Evolutionary conservation across 2,888 invertebrate genomes (phyloP).

Genomic region (Drosophila austrosaltans): DNA sequence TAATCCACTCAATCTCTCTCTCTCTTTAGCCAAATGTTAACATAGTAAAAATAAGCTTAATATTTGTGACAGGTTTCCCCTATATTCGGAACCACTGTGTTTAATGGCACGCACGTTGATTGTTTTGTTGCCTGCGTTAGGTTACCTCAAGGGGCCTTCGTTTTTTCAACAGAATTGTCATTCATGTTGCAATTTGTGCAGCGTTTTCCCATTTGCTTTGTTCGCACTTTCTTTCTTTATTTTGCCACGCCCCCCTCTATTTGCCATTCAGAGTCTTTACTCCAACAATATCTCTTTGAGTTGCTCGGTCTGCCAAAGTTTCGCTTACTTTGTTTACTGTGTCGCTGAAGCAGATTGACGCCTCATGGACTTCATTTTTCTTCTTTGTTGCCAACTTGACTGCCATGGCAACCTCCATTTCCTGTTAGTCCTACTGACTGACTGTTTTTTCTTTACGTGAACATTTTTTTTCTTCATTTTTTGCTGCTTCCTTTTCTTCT

Average conservation of each 20-base stretch:
- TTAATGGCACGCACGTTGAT: neutral
- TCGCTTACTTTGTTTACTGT: constrained; percentile 33
- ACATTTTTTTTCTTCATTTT: constrained; percentile 10
- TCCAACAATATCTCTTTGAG: constrained; percentile 21
- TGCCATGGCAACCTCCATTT: constrained; percentile 62
- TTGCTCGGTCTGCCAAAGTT: constrained; percentile 29
- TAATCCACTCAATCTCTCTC: too few relatives aligned
- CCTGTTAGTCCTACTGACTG: constrained; percentile 31
- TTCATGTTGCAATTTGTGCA: constrained; percentile 72
- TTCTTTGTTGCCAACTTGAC: constrained; percentile 39
- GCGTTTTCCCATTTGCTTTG: constrained; percentile 57
- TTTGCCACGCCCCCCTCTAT: constrained; percentile 18
- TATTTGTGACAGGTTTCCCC: neutral
- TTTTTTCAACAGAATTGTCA: constrained; percentile 54
- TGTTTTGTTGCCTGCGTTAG: constrained; percentile 16
- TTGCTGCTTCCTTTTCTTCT: constrained; percentile 34
- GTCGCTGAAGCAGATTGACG: constrained; percentile 19
- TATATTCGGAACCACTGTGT: neutral
- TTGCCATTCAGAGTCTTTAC: constrained; percentile 11
- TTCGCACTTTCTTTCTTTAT: constrained; percentile 15
- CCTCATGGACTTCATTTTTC: constrained; percentile 15
- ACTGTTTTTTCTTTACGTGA: constrained; percentile 18
- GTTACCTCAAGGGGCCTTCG: constrained; percentile 23
- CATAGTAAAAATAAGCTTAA: too few relatives aligned
- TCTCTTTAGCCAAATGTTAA: too few relatives aligned